Conservation (phyloP, 2,888 invertebrate genomes). For the Imbricaverruca yamaguchii region DNA sequence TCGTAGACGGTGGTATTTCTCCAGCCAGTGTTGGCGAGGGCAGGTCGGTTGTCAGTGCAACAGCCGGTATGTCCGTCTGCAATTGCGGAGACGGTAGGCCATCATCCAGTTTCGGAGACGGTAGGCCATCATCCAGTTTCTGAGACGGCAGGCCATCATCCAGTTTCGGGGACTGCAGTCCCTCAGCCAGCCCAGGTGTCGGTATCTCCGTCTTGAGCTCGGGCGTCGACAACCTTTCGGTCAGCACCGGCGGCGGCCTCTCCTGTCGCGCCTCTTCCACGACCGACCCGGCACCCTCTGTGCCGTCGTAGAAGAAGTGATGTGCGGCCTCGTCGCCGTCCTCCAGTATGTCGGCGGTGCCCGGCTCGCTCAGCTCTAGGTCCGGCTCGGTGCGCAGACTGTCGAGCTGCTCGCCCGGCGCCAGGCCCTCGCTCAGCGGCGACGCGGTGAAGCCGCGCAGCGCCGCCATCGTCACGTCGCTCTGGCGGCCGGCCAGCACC, state of each 20-base stretch:
- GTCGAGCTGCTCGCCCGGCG: slow-evolving; percentile 19
- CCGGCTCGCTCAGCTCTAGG: slow-evolving; percentile 15
- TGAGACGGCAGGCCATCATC: no score
- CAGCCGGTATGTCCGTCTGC: neutral
- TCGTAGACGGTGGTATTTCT: neutral
- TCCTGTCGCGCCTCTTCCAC: no score
- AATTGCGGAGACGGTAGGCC: neutral
- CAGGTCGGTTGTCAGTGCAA: no score
- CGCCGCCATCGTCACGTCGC: slow-evolving; percentile 20
- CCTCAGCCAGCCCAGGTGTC: no score
- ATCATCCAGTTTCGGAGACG: no score
- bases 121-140: no score
- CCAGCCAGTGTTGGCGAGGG: neutral
- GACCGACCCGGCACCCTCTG: neutral
- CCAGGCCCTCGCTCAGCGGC: slow-evolving; percentile 9
- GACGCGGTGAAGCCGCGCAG: slow-evolving; percentile 21
- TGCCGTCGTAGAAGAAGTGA: neutral
- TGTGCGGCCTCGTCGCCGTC: neutral
- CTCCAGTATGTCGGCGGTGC: neutral
- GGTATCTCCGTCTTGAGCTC: no score
- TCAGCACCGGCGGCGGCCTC: no score
- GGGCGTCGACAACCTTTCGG: no score
- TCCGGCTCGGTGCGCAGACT: slow-evolving; percentile 20
- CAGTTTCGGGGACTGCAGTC: no score
- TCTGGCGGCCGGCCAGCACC: slow-evolving; percentile 10